Conservation (phyloP, 2,113 vertebrate species). For the Sakesphorus luctuosus region DNA sequence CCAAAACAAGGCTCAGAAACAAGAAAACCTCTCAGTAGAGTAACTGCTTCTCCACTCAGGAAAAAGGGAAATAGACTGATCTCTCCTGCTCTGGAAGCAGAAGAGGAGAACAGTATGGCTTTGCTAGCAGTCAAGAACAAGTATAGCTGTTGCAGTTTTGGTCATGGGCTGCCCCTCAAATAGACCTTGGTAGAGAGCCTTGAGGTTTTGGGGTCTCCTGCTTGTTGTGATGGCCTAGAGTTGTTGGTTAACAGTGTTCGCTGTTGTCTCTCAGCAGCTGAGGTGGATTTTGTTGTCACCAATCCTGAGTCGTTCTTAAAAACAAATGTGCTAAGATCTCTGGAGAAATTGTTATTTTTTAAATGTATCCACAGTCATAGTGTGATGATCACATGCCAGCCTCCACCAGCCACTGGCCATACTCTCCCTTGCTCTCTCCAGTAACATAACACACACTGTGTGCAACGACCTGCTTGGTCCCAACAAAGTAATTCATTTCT, state of each 20-base stretch:
- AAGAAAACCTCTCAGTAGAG: background rate
- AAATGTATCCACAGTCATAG: background rate
- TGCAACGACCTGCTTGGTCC: background rate
- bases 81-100: background rate
- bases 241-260: background rate
- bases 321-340: background rate
- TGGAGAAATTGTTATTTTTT: background rate
- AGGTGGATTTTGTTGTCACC: background rate
- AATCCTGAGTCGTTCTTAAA: background rate
- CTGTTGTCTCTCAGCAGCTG: background rate
- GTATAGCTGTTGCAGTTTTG: background rate
- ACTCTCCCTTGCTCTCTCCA: background rate
- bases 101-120: background rate
- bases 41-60: background rate
- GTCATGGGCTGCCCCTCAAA: background rate
- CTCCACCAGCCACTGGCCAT: background rate
- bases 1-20: background rate
- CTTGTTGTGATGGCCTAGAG: background rate
- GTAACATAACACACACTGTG: background rate
- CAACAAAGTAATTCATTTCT: slow-evolving; percentile 18
- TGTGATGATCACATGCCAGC: background rate
- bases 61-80: background rate
- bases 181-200: background rate
- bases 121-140: background rate
- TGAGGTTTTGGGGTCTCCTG: background rate